Conservation (phyloP, 2,888 invertebrate species). For the Lordiphosa fenestrarum region DNA sequence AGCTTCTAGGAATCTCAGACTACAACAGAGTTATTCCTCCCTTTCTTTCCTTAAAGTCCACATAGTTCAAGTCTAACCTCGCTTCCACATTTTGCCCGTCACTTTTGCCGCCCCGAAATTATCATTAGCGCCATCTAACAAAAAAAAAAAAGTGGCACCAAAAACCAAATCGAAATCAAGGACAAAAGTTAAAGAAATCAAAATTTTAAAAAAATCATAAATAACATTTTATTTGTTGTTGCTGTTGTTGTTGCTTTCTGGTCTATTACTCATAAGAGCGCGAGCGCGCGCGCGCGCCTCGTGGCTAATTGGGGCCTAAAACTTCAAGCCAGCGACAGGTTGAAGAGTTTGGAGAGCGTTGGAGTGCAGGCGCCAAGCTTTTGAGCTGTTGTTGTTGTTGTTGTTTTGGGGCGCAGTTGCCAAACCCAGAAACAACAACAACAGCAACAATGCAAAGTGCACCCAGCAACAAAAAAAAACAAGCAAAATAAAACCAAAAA, state of each 20-base stretch:
- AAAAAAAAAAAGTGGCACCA: not conserved
- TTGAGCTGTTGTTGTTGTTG: constrained; percentile 9
- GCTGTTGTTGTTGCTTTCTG: constrained; percentile 22
- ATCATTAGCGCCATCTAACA: too few species aligned
- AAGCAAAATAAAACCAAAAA: constrained; percentile 9
- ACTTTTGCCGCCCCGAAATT: constrained; percentile 37
- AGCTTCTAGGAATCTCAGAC: too few species aligned
- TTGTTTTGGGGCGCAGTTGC: constrained; percentile 37
- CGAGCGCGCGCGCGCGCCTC: constrained; percentile 26
- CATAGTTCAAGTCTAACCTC: constrained; percentile 15
- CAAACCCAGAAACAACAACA: constrained; percentile 31
- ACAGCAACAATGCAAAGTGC: constrained; percentile 34
- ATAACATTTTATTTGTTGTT: constrained; percentile 60
- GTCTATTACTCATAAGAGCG: constrained; percentile 50
- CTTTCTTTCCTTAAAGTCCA: constrained; percentile 7
- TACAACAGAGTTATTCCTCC: too few species aligned
- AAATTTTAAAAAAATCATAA: constrained; percentile 53
- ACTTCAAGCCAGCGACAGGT: constrained; percentile 55
- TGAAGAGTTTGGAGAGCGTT: constrained; percentile 29
- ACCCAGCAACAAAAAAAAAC: constrained; percentile 6
- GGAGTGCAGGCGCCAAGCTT: constrained; percentile 35
- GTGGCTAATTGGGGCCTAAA: constrained; percentile 63
- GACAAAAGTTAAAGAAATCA: constrained; percentile 54
- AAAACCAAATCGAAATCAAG: constrained; percentile 61
- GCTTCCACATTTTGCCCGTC: constrained; percentile 23